Base-by-base conservation (phyloP, 2,113 vertebrate genomes). In the Microtus pennsylvanicus region DNA sequence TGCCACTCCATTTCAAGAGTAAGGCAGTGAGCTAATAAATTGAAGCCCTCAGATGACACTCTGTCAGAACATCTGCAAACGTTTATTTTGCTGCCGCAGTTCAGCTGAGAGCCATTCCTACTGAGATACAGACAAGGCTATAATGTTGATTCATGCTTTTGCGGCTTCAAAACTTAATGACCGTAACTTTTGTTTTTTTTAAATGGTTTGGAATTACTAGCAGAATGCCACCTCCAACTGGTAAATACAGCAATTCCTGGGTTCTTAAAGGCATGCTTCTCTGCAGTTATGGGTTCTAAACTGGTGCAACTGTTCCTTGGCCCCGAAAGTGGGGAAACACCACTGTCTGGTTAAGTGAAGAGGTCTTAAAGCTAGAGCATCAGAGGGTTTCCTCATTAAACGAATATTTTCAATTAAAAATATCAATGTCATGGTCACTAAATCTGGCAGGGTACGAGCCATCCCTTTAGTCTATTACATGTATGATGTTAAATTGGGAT, bases 131-230 rank as follows among this genome's bases (percentile, higher is more conserved):
- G 96, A 77, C 97, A 97, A 91, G 95, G 96, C 91, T 74, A 93
- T 89, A 89, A 95, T 89, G 94, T 97, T 97, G 0, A 17, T 93
- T 96, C 93, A 96, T 94, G 87, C 83, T 96, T 91, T 45, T 89
- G 93, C 96, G 94, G 93, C 97, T 98, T 98, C 96, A 97, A 97
- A 98, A 97, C 97, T 98, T 97, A 98, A 98, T 98, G 97, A 95
- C 95, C 85, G 0, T 97, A 98, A 97, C 97, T 96, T 89, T 10
- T 9, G 88, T 97, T 96, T 97, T 95, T 95, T 95, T 61, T 11
- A 96, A 96, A 92, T 0, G 14, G 94, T 94, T 98, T 95, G 55
- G 70, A 90, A 96, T 93, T 97, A 97, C 97, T 97, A 96, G 95
- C 96, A 97, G 89, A 92, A 52, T 55, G 0, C 87, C 94, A 85